These are phyloP conservation scores for Hyperoplus lanceolatus DNA, from an alignment of 2,797 vertebrate species.

Conservation along the genomic window DNA sequence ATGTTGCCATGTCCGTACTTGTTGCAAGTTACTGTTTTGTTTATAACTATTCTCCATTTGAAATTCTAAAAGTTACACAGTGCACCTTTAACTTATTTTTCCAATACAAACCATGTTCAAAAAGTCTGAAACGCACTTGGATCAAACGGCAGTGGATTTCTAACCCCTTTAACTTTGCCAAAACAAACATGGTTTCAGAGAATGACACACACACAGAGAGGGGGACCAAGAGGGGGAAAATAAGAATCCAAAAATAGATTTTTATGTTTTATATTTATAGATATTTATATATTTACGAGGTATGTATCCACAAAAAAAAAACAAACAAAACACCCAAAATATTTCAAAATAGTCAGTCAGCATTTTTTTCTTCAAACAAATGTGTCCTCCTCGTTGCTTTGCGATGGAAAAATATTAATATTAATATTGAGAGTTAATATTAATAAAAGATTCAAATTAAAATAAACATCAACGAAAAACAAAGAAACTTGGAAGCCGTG, in stretches of 20 bases:
- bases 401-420: conserved; percentile 74
- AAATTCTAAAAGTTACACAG: too few species aligned
- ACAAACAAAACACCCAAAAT: conserved; percentile 75
- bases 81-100: conserved; percentile 16
- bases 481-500: conserved; percentile 76
- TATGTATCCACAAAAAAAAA: conserved; percentile 88
- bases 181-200: conserved; percentile 52
- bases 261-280: conserved; percentile 85
- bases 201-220: conserved; percentile 54
- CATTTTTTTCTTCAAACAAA: conserved; percentile 77
- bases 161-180: conserved; percentile 18
- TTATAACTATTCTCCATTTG: too few species aligned
- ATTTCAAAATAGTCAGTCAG: conserved; percentile 79
- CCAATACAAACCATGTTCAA: conserved; percentile 32
- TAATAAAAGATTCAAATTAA: too few species aligned
- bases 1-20: too few species aligned
- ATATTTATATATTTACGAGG: conserved; percentile 87
- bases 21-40: too few species aligned
- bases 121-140: conserved; percentile 24
- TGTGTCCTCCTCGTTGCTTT: conserved; percentile 57
- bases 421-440: conserved; percentile 62
- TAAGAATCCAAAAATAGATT: conserved; percentile 88
- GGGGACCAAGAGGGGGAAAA: conserved; percentile 51
- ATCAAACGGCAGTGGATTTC: conserved; percentile 43
- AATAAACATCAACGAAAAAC: conserved; percentile 15